A percentile compares a stretch with the other conserved stretches of the same genome.
Evolutionary conservation across 2,888 invertebrate genomes (phyloP).

Genomic region (Melieria picta): DNA sequence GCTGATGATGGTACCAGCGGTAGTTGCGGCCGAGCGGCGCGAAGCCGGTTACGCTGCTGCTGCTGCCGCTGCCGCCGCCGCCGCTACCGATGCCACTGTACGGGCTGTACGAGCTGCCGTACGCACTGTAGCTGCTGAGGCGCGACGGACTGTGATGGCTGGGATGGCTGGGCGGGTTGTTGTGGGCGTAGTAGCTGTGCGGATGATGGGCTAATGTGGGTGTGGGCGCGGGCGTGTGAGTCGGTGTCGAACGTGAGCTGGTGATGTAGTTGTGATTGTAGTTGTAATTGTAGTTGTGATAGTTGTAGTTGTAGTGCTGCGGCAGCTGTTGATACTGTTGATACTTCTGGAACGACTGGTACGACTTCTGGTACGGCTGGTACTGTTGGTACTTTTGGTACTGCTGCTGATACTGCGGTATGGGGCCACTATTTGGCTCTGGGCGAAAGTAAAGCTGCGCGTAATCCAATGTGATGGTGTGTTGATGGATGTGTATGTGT

Average conservation of each 20-base stretch:
- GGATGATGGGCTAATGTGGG: slow-evolving; percentile 27
- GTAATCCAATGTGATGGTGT: slow-evolving; percentile 64
- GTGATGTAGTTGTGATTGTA: slow-evolving; percentile 15
- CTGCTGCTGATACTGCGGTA: slow-evolving; percentile 55
- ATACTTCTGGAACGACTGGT: slow-evolving; percentile 39
- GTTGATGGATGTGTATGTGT: slow-evolving; percentile 28
- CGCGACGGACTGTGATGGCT: slow-evolving; percentile 43
- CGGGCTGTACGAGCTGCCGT: slow-evolving; percentile 17
- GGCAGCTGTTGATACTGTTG: slow-evolving; percentile 34
- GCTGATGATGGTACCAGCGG: slow-evolving; percentile 46
- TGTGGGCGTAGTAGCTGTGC: slow-evolving; percentile 40
- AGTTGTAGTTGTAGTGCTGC: slow-evolving; percentile 37
- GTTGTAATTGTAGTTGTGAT: slow-evolving; percentile 43
- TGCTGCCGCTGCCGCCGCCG: slow-evolving; percentile 50
- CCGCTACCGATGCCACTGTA: slow-evolving; percentile 36
- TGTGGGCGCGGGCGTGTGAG: slow-evolving; percentile 28
- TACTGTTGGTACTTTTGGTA: slow-evolving; percentile 49
- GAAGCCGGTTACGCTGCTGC: slow-evolving; percentile 44
- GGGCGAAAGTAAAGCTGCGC: slow-evolving; percentile 65
- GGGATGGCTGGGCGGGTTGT: slow-evolving; percentile 23
- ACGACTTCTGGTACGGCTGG: slow-evolving; percentile 37
- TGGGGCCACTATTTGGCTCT: slow-evolving; percentile 65
- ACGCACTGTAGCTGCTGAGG: slow-evolving; percentile 41
- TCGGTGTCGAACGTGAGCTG: slow-evolving; percentile 29
- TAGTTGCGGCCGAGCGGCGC: slow-evolving; percentile 47